Base-by-base conservation (phyloP, 2,797 vertebrate genomes). In the Alca torda region DNA sequence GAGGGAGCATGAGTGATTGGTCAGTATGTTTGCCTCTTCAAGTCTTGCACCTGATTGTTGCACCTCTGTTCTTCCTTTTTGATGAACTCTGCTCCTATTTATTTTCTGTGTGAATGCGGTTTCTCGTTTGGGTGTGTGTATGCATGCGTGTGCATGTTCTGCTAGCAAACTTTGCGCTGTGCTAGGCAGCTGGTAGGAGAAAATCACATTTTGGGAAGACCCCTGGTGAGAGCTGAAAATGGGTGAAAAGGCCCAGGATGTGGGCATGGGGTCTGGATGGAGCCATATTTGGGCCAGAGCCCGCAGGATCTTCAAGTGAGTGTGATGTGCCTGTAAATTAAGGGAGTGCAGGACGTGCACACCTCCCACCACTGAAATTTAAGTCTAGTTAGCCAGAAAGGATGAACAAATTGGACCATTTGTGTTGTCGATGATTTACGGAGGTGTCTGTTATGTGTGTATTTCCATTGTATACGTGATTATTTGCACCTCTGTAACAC, bases 61-160 rank as follows among this genome's bases (percentile, higher is more conserved):
- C 9, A 21, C 39, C 35, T 81, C 33, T 63, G 37, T 26, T 74
- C 6, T 65, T 19, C 19, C 16, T 65, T 53, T 25, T 30, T 35
- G 24, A 33, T 21, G 10, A 83, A 39, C 24, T 5, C 10, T 56
- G 1, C 13, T 53, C 30, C 39, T 39, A 8, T 4, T 8, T 46
- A 1, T 61, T 83, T 41, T 16, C 37, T 50, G 18, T 60, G 13
- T 1, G 1, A 48, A 30, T 43, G 15, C 31, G 4, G 3, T 26
- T 26, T 68, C 35, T 31, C 2, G 0, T 72, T 23, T 19, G 9
- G 28, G 4, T 35, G 10, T 14, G 2, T 8, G 18, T 5, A 23
- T 10, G n/a, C 6, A 4, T 3, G 3, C 8, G 13, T 13, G 23
- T 61, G 6, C 20, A 24, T 10, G 4, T 3, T 39, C 16, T 69